Evolutionary conservation across 2,113 vertebrate genomes (phyloP), one percentile per base, ranked within the genome.

Genomic region (Pantherophis guttatus): DNA sequence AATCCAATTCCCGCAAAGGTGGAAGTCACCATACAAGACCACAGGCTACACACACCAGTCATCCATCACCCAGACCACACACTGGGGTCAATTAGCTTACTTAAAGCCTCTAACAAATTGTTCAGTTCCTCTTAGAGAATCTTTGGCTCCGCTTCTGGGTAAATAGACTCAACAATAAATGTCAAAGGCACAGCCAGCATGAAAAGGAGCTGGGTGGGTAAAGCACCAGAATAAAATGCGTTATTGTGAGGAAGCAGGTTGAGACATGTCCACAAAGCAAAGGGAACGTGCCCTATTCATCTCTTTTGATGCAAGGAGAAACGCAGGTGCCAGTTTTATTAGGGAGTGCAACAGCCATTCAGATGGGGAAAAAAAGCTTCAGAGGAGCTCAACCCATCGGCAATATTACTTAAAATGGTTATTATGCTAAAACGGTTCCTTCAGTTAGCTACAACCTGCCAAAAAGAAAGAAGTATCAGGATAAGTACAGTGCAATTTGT

Each of bases 251-350:
- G 1, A 94, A 29, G 95, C 96, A 97, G 94, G 97, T 96, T 44
- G 57, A 92, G 96, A 93, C 97, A 94, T 91, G 97, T 93, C 97
- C 90, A 24, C 59, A 94, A 75, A 91, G 94, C 86, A 92, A 95
- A 92, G 89, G 93, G 62, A 94, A 86, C 55, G 87, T 91, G 89
- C 91, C 87, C 88, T 0, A 0, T 55, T 90, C 0, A 0, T 94
- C 81, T 95, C 94, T 96, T 81, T 90, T 93, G 91, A 93, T 29
- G 91, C 75, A 24, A 95, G 0, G 8, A 94, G 88, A 96, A 96
- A 95, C 48, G 93, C 94, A 95, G 75, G 94, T 95, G 94, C 95
- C 93, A 87, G 19, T 62, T 86, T 90, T n/a, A 81, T 59, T 70
- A 23, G 75, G 81, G 88, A 87, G 62, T 3, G 29, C 62, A 55